Evolutionary conservation across 2,797 vertebrate species (phyloP).

Genomic region (Sphaeramia orbicularis): DNA sequence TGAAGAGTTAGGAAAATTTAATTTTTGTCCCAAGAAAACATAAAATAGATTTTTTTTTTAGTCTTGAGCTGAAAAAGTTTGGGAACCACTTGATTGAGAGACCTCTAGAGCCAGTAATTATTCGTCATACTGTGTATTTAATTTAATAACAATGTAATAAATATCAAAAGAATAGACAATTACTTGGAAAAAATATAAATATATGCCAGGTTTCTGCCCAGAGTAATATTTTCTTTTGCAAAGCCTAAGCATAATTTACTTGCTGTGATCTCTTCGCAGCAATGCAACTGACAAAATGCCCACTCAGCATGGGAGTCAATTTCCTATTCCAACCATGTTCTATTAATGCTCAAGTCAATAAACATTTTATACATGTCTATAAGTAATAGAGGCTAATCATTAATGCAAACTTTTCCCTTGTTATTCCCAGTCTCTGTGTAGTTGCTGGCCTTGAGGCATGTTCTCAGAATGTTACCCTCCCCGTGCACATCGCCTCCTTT

Average conservation of each 20-base stretch:
- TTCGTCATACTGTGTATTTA: too few relatives aligned
- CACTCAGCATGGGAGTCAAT: conserved; percentile 5
- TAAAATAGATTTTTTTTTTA: too few relatives aligned
- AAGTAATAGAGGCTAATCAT: conserved; percentile 27
- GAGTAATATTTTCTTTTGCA: background rate
- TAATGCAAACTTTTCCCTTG: conserved; percentile 3
- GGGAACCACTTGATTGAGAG: too few relatives aligned
- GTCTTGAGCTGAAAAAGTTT: too few relatives aligned
- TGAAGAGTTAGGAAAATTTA: too few relatives aligned
- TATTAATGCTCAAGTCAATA: conserved; percentile 12
- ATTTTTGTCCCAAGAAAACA: too few relatives aligned
- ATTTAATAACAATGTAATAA: background rate
- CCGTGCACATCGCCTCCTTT: background rate
- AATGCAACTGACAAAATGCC: conserved; percentile 8
- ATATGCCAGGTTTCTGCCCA: background rate
- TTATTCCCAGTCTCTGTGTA: conserved; percentile 4
- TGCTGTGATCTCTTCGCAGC: conserved; percentile 1
- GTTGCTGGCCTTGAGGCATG: conserved; percentile 21
- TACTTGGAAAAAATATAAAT: background rate
- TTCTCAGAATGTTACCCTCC: background rate
- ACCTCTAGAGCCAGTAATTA: too few relatives aligned
- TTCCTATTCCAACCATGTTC: conserved; percentile 3
- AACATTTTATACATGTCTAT: conserved; percentile 13
- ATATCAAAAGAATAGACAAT: background rate
- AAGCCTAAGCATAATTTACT: background rate